A percentile compares a stretch with the other conserved stretches of the same genome.
phyloP scores from a whole-genome alignment of 2,888 invertebrate genomes.

The Drosophila falleni region DNA sequence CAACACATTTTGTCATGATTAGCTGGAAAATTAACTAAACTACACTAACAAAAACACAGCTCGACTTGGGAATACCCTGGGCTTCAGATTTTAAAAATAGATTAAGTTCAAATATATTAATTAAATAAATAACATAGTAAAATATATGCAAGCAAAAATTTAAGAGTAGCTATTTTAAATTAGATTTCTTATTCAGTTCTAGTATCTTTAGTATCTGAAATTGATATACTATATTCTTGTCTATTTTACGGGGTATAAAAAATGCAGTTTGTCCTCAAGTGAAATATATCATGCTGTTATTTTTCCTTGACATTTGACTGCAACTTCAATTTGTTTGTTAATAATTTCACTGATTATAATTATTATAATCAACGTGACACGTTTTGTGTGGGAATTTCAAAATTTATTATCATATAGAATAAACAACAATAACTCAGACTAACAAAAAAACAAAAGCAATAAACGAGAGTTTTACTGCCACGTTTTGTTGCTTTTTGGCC shows the following conservation, averaged over 20 bases:
- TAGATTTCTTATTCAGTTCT: neutral
- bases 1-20: slow-evolving; percentile 16
- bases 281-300: neutral
- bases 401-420: slow-evolving; percentile 15
- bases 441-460: slow-evolving; percentile 7
- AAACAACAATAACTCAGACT: neutral
- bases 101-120: neutral
- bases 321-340: slow-evolving; percentile 6
- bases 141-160: neutral
- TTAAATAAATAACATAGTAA: neutral
- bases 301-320: slow-evolving; percentile 36
- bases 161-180: neutral
- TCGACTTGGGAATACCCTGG: neutral
- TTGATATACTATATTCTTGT: neutral
- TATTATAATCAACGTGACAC: slow-evolving; percentile 12
- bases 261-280: neutral
- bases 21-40: slow-evolving; percentile 2
- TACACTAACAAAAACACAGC: neutral
- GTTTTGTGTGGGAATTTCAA: slow-evolving; percentile 27
- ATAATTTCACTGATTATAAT: slow-evolving; percentile 21
- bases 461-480: slow-evolving; percentile 27
- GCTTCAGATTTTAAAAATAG: too few relatives aligned
- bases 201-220: too few relatives aligned
- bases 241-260: neutral
- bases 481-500: slow-evolving; percentile 12